Evolutionary conservation across 2,888 invertebrate species (phyloP).

Genomic region (Lepidochitona cinerea): DNA sequence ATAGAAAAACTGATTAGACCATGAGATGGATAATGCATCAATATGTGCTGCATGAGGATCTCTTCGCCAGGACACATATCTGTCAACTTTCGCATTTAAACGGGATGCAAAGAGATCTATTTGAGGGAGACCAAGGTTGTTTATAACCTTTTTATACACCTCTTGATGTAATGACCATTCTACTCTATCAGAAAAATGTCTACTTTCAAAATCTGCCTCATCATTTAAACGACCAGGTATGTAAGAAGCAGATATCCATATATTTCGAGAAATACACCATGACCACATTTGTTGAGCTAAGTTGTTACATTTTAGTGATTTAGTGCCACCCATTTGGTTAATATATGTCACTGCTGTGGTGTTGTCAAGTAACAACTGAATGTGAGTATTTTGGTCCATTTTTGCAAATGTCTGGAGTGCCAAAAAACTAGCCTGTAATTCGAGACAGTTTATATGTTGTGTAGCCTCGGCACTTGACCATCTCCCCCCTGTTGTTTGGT

Average conservation of each 20-base stretch:
- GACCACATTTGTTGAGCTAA: slow-evolving; percentile 22
- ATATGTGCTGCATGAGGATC: not conserved
- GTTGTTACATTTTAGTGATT: slow-evolving; percentile 11
- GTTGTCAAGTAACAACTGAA: not conserved
- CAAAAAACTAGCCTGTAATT: not conserved
- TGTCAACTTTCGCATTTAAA: not conserved
- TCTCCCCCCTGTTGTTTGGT: not conserved
- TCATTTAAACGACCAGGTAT: slow-evolving; percentile 25
- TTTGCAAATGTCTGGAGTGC: not conserved
- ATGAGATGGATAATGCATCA: not conserved
- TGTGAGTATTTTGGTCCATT: not conserved
- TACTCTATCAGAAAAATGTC: slow-evolving; percentile 11
- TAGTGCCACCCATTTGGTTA: slow-evolving; percentile 3
- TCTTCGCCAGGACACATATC: not conserved
- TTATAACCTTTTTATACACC: not conserved
- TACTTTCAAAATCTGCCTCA: slow-evolving; percentile 17
- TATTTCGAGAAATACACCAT: slow-evolving; percentile 19
- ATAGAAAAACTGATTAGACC: not conserved
- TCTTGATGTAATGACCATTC: slow-evolving; percentile 14
- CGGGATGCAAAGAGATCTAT: not conserved
- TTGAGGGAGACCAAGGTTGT: not conserved
- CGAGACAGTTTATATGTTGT: not conserved
- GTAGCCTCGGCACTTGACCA: not conserved
- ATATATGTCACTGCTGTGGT: slow-evolving; percentile 1
- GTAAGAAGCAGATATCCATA: slow-evolving; percentile 22